phyloP scores from a whole-genome alignment of 2,888 invertebrate species.

The Melanostoma scalare region DNA sequence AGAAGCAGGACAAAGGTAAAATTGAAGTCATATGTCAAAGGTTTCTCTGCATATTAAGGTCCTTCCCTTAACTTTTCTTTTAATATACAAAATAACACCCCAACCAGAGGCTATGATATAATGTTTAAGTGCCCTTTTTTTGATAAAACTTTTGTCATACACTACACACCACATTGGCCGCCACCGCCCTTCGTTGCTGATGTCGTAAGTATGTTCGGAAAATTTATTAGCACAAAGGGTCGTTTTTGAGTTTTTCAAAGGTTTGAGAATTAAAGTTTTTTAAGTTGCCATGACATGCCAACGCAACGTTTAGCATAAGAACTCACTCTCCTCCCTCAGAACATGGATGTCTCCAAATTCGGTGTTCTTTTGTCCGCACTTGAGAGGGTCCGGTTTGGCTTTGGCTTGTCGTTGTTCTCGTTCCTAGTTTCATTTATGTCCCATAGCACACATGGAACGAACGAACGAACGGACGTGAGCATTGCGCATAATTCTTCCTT shows the following conservation, averaged over 20 bases:
- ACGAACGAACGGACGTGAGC: constrained; percentile 34
- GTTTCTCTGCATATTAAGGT: constrained; percentile 5
- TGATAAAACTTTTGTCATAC: constrained; percentile 59
- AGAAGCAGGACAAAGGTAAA: constrained; percentile 7
- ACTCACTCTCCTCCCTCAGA: constrained; percentile 5
- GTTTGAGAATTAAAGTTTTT: constrained; percentile 55
- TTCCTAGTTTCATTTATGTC: constrained; percentile 14
- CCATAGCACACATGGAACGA: constrained; percentile 31
- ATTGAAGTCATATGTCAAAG: constrained; percentile 51
- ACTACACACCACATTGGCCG: constrained; percentile 24
- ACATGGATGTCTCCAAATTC: constrained; percentile 48
- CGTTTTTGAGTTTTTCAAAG: constrained; percentile 29
- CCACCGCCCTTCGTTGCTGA: neutral
- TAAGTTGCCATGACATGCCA: constrained; percentile 68
- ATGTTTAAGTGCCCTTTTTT: constrained; percentile 33
- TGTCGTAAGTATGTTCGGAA: constrained; percentile 37
- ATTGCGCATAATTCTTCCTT: constrained; percentile 62
- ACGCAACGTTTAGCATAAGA: constrained; percentile 45
- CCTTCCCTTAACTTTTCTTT: neutral
- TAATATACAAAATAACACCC: constrained; percentile 7
- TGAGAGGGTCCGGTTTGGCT: constrained; percentile 53
- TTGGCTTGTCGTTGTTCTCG: constrained; percentile 6
- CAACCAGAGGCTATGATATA: neutral
- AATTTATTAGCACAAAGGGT: constrained; percentile 70
- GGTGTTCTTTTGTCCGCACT: constrained; percentile 43